Base-by-base conservation (phyloP, 2,797 vertebrate genomes). In the Hypotaenidia okinawae region DNA sequence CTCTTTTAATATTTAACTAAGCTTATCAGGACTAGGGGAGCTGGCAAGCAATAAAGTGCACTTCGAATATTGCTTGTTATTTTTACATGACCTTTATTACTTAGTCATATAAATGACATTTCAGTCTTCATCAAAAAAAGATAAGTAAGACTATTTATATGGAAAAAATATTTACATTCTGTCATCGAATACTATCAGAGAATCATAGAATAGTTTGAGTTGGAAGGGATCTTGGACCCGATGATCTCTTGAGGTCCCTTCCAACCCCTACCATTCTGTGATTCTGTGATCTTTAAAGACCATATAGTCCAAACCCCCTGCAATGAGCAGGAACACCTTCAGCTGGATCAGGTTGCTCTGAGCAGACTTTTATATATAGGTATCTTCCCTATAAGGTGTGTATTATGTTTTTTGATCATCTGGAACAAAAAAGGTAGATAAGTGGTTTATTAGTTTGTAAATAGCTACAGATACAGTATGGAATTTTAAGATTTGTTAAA, bases 1-100 rank as follows among this genome's bases (percentile, higher is more conserved):
- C 19, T 19, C 77, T 72, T 59, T 83, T 35, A 95, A 94, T 93
- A 67, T 93, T 96, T 95, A 94, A 93, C 91, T 78, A 55, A 68
- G 15, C 10, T 91, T 94, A 87, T 87, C 92, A 75, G 64, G 27
- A 84, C 41, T 15, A 85, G 11, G 49, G 18, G 13, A 84, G 66
- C 13, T 58, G 37, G 19, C 64, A 81, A 81, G 16, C n/a, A 84
- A 30, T 47, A 30, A 68, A 5, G 16, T 49, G 24, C 24, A 28
- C 6, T 33, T 78, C 1, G 7, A 89, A 88, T 85, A 61, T 15
- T 72, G 10, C 3, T 59, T 83, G 27, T 22, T 43, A 14, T 59
- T 92, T 77, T 94, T 75, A 66, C 19, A 35, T 68, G 33, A 81
- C 16, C 5, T 55, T 63, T 93, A 68, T 59, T 90, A 47, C 16